Conservation (phyloP, 2,113 vertebrate genomes). For the Corapipo altera region DNA sequence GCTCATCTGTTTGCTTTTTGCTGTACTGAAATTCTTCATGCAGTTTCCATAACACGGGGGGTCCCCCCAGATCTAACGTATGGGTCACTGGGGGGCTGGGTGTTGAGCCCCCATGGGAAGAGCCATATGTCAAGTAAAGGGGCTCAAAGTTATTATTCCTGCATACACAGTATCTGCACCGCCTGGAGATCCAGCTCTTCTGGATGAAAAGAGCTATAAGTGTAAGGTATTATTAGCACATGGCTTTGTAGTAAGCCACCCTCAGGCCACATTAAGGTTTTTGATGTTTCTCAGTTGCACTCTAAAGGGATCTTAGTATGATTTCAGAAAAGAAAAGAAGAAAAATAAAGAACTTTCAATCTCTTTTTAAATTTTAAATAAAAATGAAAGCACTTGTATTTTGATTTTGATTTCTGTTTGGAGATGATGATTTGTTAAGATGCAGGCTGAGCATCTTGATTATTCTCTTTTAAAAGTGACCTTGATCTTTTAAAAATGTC, state of each 20-base stretch:
- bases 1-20: background rate
- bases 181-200: background rate
- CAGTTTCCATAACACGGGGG: background rate
- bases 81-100: background rate
- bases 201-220: slow-evolving; percentile 33
- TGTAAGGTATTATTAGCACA: slow-evolving; percentile 39
- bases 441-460: background rate
- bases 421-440: background rate
- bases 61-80: background rate
- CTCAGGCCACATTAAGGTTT: slow-evolving; percentile 55
- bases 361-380: background rate
- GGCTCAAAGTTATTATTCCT: background rate
- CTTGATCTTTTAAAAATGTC: slow-evolving; percentile 17
- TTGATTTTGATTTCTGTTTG: background rate
- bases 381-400: background rate
- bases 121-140: background rate
- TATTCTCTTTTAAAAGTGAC: background rate
- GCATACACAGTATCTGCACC: background rate
- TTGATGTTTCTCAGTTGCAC: slow-evolving; percentile 32
- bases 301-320: slow-evolving; percentile 20
- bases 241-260: slow-evolving; percentile 56
- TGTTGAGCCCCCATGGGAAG: background rate
- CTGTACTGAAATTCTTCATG: background rate
- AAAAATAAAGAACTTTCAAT: background rate
- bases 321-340: background rate